Evolutionary conservation across 2,113 vertebrate species (phyloP), one percentile per base, ranked within the genome.

Genomic region (Mus spicilegus): DNA sequence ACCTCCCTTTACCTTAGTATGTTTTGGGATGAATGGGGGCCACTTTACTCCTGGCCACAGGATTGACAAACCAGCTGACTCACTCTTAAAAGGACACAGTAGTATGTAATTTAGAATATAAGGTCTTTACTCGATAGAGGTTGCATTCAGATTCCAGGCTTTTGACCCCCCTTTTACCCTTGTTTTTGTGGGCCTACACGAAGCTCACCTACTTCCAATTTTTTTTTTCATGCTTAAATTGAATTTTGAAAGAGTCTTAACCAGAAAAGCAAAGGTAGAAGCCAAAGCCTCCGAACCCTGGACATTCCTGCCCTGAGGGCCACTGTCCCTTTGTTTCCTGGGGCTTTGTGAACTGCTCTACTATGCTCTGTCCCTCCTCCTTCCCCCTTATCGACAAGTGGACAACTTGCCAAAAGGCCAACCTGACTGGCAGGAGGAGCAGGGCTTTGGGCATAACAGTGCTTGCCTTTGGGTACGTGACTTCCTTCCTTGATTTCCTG

Each of bases 401-500:
- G 78, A 69, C 91, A 84, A 75, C 39, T 72, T 61, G 20, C 61
- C 42, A 9, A 42, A 75, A 63, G 28, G 14, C 3, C 36, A 16
- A 84, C 22, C 39, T 70, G 26, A 67, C 67, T 65, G 75, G 51
- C 16, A 42, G 24, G 49, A 42, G 24, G 36, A 51, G 26, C 26
- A 87, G 54, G 24, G 84, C 4, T 92, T 70, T 87, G 46, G 42
- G 4, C 54, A 0, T 80, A 26, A 61, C 28, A 63, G 39, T 17
- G 17, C 26, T 61, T 80, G 10, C 19, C 69, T 61, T 51, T 26
- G 30, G 46, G 39, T 26, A n/a, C 20, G 73, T 17, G 24, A 49
- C 46, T 76, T 22, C 90, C n/a, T 49, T 24, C 30, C 56, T 88
- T 87, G 30, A n/a, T 81, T 67, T 95, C 93, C 73, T 90, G 46